Evolutionary conservation across 2,797 vertebrate species (phyloP), one percentile per base, ranked within the genome.

Genomic region (Peromyscus nudipes): DNA sequence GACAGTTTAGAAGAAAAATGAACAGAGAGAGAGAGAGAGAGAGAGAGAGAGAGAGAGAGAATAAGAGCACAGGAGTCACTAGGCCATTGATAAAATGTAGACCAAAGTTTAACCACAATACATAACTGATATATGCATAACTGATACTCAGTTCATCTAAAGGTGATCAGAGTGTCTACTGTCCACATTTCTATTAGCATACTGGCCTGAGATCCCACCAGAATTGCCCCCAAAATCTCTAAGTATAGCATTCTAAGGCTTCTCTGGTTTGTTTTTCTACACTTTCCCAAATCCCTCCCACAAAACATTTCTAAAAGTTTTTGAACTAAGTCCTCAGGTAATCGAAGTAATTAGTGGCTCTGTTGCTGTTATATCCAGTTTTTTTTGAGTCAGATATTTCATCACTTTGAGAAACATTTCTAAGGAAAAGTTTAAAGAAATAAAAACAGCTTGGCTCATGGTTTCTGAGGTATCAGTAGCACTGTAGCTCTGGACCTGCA

Each of bases 1-100:
- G 4, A 43, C 37, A 11, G 92, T 88, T 73, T 43, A 67, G 43
- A 81, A 92, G 27, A 46, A 86, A 96, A 94, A 86, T 57, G 21
- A 65, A 94, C 79, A 23, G 1, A 11, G 23, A 75, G 40, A 1
- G 6, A 16, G 4, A 43, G 40, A 0, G 6, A 6, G 2, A 17
- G 31, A 1, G 67, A 62, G 23, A 1, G 34, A 57, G n/a, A 9
- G 77, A 19, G 4, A 4, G 4, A 75, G 40, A 1, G 6, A 17
- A 12, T 4, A 14, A 46, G 25, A 46, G 29, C 43, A 31, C 10
- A n/a, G 0, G 7, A 55, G 34, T n/a, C 79, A 57, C 34, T 27
- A 40, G 14, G 23, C 1, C 37, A 55, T 40, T 75, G 16, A 43
- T 13, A 43, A 62, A 75, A 60, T 75, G 17, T 43, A 75, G 49